Conservation (phyloP, 2,888 invertebrate genomes). For the Silvanus unidentatus region DNA sequence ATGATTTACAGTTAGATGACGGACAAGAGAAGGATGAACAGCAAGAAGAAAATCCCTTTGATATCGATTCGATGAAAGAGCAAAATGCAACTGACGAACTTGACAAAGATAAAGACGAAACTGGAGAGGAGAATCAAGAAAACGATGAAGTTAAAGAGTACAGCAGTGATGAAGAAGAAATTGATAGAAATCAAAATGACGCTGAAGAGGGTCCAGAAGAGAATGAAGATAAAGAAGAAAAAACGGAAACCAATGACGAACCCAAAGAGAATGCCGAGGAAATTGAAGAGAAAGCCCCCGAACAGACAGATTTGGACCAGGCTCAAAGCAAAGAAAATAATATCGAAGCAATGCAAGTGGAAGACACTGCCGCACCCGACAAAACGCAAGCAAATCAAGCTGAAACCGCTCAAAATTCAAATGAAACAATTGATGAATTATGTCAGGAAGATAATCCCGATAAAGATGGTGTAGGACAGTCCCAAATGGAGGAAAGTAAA, state of each 20-base stretch:
- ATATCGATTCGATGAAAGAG: constrained; percentile 74
- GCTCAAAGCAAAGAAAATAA: constrained; percentile 41
- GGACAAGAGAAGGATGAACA: constrained; percentile 59
- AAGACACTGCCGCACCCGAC: constrained; percentile 46
- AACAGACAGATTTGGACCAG: constrained; percentile 35
- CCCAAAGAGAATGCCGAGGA: constrained; percentile 31
- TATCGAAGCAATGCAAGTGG: constrained; percentile 46
- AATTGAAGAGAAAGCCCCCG: constrained; percentile 32
- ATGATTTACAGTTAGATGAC: constrained; percentile 77
- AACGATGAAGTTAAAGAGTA: constrained; percentile 38
- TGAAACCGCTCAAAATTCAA: constrained; percentile 33
- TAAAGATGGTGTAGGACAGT: constrained; percentile 66
- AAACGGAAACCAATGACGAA: constrained; percentile 35
- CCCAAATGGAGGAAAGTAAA: constrained; percentile 66
- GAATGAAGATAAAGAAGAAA: constrained; percentile 32
- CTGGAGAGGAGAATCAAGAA: constrained; percentile 32
- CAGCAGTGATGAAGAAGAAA: constrained; percentile 38
- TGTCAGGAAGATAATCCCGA: constrained; percentile 57
- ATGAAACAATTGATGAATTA: constrained; percentile 47
- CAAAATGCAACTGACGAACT: constrained; percentile 40
- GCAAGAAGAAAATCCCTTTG: constrained; percentile 76
- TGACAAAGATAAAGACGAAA: constrained; percentile 42
- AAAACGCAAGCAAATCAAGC: constrained; percentile 46
- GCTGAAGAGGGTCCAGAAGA: constrained; percentile 45
- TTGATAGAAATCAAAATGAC: constrained; percentile 36